These are phyloP conservation scores for Sapayoa aenigma DNA, from an alignment of 2,113 vertebrate species.

Conservation along the genomic window DNA sequence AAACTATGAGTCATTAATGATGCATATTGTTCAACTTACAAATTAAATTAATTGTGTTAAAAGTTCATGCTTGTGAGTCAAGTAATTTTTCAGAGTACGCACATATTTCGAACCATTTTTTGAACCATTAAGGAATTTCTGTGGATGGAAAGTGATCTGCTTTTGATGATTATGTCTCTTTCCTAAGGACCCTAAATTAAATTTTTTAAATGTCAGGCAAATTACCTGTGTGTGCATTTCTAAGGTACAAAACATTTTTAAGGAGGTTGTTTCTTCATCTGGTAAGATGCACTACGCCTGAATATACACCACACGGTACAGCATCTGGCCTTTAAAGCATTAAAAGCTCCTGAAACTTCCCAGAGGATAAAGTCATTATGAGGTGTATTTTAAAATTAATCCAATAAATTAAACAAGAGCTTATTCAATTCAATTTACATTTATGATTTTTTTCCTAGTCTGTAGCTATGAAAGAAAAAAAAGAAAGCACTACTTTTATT, in stretches of 20 bases:
- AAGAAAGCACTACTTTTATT: neutral
- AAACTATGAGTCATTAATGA: conserved; percentile 58
- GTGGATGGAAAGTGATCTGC: conserved; percentile 22
- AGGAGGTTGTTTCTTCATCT: conserved; percentile 26
- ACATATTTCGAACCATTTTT: conserved; percentile 42
- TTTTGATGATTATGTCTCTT: conserved; percentile 56
- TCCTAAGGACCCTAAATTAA: conserved; percentile 56
- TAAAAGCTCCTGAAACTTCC: conserved; percentile 30
- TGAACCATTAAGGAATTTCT: conserved; percentile 39
- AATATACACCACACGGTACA: neutral
- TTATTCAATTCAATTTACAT: conserved; percentile 37
- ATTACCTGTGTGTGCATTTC: neutral
- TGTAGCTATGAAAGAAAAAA: neutral
- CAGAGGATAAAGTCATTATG: conserved; percentile 46
- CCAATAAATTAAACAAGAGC: conserved; percentile 37
- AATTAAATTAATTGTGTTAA: conserved; percentile 63
- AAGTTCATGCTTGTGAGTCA: conserved; percentile 44
- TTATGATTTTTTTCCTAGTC: neutral
- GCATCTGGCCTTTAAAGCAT: conserved; percentile 10
- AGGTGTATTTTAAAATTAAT: conserved; percentile 57
- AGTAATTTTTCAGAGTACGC: conserved; percentile 3
- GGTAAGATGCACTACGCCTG: neutral
- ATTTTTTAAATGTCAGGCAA: conserved; percentile 62
- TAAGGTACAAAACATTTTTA: conserved; percentile 34
- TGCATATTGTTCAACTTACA: conserved; percentile 59